Evolutionary conservation across 2,113 vertebrate species (phyloP).

Genomic region (Poeciliopsis occidentalis): DNA sequence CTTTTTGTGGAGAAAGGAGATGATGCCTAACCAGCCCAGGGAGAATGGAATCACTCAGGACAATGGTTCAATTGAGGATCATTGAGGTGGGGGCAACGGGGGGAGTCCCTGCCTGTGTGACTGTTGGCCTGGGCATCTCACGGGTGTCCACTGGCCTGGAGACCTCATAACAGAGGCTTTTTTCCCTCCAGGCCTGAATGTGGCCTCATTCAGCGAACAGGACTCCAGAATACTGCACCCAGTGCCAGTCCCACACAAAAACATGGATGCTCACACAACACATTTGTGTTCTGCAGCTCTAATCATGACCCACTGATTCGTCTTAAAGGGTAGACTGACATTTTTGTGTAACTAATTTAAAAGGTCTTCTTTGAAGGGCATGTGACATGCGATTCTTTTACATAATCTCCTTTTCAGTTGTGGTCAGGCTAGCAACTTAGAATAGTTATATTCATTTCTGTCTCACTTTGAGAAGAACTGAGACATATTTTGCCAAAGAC

Average conservation of each 20-base stretch:
- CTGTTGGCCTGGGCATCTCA: slow-evolving; percentile 46
- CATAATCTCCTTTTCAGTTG: neutral
- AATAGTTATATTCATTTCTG: neutral
- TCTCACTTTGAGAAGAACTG: no score
- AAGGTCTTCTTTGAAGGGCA: neutral
- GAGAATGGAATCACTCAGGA: slow-evolving; percentile 70
- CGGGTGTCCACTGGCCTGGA: slow-evolving; percentile 64
- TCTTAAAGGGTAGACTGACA: slow-evolving; percentile 21
- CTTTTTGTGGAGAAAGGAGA: slow-evolving; percentile 65
- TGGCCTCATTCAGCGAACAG: slow-evolving; percentile 76
- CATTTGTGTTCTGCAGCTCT: slow-evolving; percentile 35
- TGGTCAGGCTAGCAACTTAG: neutral
- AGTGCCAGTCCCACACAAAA: slow-evolving; percentile 30
- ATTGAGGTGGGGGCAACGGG: slow-evolving; percentile 5
- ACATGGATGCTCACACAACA: slow-evolving; percentile 38
- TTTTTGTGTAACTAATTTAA: neutral
- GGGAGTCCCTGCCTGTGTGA: slow-evolving; percentile 56
- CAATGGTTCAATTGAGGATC: slow-evolving; percentile 79
- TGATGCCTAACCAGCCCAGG: slow-evolving; percentile 66
- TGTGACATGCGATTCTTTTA: neutral
- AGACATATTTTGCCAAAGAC: no score
- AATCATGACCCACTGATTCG: slow-evolving; percentile 32
- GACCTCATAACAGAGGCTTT: slow-evolving; percentile 56
- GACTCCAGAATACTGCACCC: slow-evolving; percentile 36
- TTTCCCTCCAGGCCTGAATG: slow-evolving; percentile 58